Evolutionary conservation across 1,140 invertebrate genomes (phyloP), one percentile per base, ranked within the genome.

Genomic region (Zaprionus lachaisei): DNA sequence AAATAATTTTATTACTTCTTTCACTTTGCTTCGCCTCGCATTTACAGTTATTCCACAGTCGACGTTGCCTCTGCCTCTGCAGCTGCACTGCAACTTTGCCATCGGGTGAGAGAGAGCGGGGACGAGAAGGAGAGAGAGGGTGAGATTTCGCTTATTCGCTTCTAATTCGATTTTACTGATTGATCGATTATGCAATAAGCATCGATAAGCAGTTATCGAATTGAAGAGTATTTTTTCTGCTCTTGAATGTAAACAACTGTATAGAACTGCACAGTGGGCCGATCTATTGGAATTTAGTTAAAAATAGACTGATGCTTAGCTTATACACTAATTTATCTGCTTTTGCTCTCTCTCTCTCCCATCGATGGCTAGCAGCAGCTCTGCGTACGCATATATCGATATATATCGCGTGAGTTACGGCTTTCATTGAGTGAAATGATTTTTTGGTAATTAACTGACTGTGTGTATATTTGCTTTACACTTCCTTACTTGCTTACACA

Each of bases 1-100:
- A 81, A 75, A 79, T 87, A 64, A 87, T 90, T 90, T 90, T 84
- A 81, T 84, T 82, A 80, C 56, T 67, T 65, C 80, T 79, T 72
- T 81, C 76, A 68, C 66, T 70, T 62, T 12, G 37, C 44, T 38
- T 57, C 26, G 31, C 55, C 55, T 69, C 41, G 55, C 75, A 71
- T 58, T 75, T 64, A 49, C 51, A 75, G 60, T 70, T 75, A 62
- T 69, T 70, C 56, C 62, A 54, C 12, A 44, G 41, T 22, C 28
- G 17, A n/a, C 64, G 31, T 38, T 17, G 14, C 1, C 7, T 44
- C 65, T 22, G 14, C 57, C 41, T 44, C 26, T 31, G 28, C 37
- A 41, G 37, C 24, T 9, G 15, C 34, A 22, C 38, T 34, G 37
- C 55, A 67, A 67, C 55, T 67, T 67, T 58, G 55, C n/a, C 20